A percentile compares a stretch with the other conserved stretches of the same genome.
phyloP scores from a whole-genome alignment of 1,140 invertebrate genomes.

The Trinorchestia longiramus region DNA sequence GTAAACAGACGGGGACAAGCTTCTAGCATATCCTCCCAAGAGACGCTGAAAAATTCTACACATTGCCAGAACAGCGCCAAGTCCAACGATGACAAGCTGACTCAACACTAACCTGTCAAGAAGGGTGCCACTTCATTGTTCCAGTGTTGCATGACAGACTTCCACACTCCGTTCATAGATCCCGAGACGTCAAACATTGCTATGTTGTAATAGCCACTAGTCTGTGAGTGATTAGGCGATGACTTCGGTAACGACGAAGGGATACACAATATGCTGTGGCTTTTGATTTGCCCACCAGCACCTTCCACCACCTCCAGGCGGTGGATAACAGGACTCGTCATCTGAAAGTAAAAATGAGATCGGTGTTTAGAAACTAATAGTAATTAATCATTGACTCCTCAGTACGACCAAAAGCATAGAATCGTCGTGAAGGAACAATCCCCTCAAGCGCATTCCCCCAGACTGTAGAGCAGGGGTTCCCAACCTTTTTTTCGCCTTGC shows the following conservation, averaged over 20 bases:
- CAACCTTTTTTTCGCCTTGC: too few relatives aligned
- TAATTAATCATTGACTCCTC: too few relatives aligned
- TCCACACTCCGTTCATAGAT: constrained; percentile 58
- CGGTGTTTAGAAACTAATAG: too few relatives aligned
- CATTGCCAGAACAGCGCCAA: too few relatives aligned
- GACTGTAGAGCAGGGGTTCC: too few relatives aligned
- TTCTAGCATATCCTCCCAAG: too few relatives aligned
- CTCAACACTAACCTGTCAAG: constrained; percentile 53
- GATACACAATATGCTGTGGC: constrained; percentile 48
- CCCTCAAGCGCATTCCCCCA: too few relatives aligned
- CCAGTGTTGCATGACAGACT: constrained; percentile 56
- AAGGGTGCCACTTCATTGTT: constrained; percentile 52
- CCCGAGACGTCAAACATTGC: constrained; percentile 64
- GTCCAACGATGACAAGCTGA: too few relatives aligned
- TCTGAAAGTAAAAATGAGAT: background rate
- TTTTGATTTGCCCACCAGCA: background rate
- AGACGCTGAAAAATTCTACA: too few relatives aligned
- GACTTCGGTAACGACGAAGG: background rate
- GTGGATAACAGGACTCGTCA: background rate
- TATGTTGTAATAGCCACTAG: constrained; percentile 57
- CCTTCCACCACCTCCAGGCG: background rate
- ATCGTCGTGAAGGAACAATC: too few relatives aligned
- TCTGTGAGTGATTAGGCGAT: background rate
- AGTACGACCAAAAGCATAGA: too few relatives aligned
- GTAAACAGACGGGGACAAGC: too few relatives aligned